These are phyloP conservation scores for Pheosia gnoma DNA, from an alignment of 2,888 invertebrate species.

Conservation along the genomic window DNA sequence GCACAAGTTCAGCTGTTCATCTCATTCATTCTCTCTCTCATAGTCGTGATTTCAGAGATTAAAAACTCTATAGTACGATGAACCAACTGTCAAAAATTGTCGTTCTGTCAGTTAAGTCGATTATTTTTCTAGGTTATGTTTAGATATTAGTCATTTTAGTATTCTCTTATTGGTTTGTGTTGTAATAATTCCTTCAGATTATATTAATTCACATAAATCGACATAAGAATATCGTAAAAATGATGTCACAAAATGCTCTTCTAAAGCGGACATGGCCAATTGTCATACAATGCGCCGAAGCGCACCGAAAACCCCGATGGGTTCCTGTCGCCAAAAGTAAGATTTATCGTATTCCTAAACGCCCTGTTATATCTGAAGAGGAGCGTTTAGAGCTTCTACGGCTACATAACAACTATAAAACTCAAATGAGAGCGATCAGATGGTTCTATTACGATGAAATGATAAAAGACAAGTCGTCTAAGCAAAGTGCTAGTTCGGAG, in stretches of 20 bases:
- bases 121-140: slow-evolving; percentile 25
- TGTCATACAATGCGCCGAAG: slow-evolving; percentile 64
- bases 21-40: no score
- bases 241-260: slow-evolving; percentile 52
- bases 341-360: slow-evolving; percentile 87
- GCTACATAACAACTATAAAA: slow-evolving; percentile 88
- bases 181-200: not conserved
- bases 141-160: not conserved
- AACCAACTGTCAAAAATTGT: no score
- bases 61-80: no score
- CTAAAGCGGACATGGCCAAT: slow-evolving; percentile 65
- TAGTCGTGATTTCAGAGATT: no score
- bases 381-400: slow-evolving; percentile 87
- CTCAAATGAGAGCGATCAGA: slow-evolving; percentile 83
- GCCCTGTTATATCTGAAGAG: slow-evolving; percentile 83
- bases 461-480: slow-evolving; percentile 74
- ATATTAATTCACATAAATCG: not conserved
- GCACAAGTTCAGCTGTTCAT: no score
- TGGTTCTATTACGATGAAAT: slow-evolving; percentile 82
- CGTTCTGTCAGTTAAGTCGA: no score
- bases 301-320: slow-evolving; percentile 90
- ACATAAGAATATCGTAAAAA: slow-evolving; percentile 15
- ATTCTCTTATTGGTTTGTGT: not conserved
- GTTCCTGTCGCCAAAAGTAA: slow-evolving; percentile 92
- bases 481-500: slow-evolving; percentile 81